These are phyloP conservation scores for Neodiprion fabricii DNA, from an alignment of 1,140 invertebrate genomes.

Conservation along the genomic window DNA sequence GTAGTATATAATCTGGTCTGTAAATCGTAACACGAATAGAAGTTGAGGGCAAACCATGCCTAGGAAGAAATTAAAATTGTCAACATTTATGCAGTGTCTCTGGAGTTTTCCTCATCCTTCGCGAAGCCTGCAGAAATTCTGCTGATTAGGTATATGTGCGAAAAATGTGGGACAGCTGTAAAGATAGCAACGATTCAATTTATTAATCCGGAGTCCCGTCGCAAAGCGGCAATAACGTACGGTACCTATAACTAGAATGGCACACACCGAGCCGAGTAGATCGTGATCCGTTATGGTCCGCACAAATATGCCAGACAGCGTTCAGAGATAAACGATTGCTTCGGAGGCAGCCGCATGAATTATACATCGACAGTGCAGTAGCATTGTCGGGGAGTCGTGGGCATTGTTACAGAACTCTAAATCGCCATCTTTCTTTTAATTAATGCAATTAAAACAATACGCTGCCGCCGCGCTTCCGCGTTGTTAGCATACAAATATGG, in stretches of 20 bases:
- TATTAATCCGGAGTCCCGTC: neutral
- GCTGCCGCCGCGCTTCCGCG: conserved; percentile 17
- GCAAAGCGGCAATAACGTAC: neutral
- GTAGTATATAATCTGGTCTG: too few relatives aligned
- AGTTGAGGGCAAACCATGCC: too few relatives aligned
- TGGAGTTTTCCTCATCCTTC: too few relatives aligned
- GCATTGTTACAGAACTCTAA: neutral
- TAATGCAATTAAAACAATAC: conserved; percentile 24
- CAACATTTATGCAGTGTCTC: too few relatives aligned
- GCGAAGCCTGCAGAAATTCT: too few relatives aligned
- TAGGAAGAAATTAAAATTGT: too few relatives aligned
- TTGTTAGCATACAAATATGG: conserved; percentile 17
- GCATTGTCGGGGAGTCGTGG: conserved; percentile 12
- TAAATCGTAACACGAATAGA: too few relatives aligned
- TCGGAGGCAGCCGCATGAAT: conserved; percentile 22
- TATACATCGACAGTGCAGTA: conserved; percentile 24
- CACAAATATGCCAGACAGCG: conserved; percentile 15
- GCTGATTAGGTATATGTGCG: neutral
- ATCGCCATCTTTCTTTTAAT: conserved; percentile 20
- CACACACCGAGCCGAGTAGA: conserved; percentile 15
- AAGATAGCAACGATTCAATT: neutral
- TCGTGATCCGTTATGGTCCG: conserved; percentile 34
- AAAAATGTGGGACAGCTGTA: neutral
- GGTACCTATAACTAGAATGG: neutral
- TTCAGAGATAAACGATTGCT: neutral